Conservation (phyloP, 2,888 invertebrate species). For the Diaphora mendica region DNA sequence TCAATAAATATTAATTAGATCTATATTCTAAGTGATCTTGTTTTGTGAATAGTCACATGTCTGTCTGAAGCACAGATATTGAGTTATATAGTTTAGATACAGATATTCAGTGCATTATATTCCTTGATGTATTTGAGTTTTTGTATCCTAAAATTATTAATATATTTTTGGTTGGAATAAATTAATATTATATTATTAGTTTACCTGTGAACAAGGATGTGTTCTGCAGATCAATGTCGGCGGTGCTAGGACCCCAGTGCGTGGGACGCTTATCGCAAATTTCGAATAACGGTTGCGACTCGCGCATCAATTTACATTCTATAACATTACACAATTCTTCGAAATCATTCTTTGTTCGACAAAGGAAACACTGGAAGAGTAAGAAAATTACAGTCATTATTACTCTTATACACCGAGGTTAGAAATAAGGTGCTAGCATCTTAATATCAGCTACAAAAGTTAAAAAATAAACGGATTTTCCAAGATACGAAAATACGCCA, state of each 20-base stretch:
- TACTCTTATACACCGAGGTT: neutral
- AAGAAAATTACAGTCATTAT: neutral
- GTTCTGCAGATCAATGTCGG: slow-evolving; percentile 75
- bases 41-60: too few species aligned
- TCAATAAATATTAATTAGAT: too few species aligned
- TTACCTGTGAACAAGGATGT: slow-evolving; percentile 76
- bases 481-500: neutral
- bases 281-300: slow-evolving; percentile 95
- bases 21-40: too few species aligned
- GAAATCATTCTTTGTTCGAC: slow-evolving; percentile 93
- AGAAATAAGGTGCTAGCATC: neutral
- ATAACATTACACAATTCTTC: slow-evolving; percentile 90
- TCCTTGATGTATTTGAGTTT: too few species aligned
- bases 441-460: neutral
- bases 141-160: too few species aligned
- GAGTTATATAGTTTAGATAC: too few species aligned
- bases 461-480: too few species aligned
- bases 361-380: slow-evolving; percentile 93
- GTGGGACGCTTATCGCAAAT: slow-evolving; percentile 91
- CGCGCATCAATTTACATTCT: slow-evolving; percentile 89
- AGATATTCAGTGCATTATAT: too few species aligned
- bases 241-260: slow-evolving; percentile 89
- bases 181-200: neutral
- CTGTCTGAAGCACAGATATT: too few species aligned
- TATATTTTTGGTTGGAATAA: neutral